These are phyloP conservation scores for Poeciliopsis presidionis DNA, from an alignment of 2,797 vertebrate species.

Conservation along the genomic window DNA sequence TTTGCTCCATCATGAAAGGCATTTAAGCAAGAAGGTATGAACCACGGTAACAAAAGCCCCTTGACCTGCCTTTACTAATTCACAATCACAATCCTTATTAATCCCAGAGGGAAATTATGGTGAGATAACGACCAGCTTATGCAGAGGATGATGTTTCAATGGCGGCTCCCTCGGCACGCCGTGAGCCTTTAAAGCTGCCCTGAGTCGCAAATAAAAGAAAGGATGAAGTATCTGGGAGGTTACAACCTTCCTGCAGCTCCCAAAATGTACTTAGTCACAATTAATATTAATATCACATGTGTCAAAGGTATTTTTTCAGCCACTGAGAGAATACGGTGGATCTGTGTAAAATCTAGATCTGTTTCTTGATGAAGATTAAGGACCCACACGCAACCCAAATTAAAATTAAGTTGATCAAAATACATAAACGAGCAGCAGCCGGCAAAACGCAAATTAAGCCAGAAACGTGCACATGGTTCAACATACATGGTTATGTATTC, in stretches of 20 bases:
- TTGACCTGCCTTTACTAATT: not conserved
- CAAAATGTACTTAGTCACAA: constrained; percentile 1
- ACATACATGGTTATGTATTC: not conserved
- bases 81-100: not conserved
- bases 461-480: not conserved
- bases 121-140: not conserved
- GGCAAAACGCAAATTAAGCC: not conserved
- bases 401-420: not conserved
- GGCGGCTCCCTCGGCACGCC: not conserved
- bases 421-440: not conserved
- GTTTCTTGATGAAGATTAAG: not conserved
- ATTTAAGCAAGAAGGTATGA: not conserved
- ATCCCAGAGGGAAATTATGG: not conserved
- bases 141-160: not conserved
- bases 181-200: not conserved
- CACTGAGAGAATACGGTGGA: not conserved
- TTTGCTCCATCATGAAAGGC: not conserved
- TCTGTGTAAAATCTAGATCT: not conserved
- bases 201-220: not conserved
- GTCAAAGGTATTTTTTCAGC: not conserved
- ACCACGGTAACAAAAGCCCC: not conserved
- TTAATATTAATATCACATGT: not conserved
- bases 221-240: not conserved
- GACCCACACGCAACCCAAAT: not conserved
- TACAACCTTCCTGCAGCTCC: not conserved